Evolutionary conservation across 2,113 vertebrate species (phyloP).

Genomic region (Rhinichthys klamathensis): DNA sequence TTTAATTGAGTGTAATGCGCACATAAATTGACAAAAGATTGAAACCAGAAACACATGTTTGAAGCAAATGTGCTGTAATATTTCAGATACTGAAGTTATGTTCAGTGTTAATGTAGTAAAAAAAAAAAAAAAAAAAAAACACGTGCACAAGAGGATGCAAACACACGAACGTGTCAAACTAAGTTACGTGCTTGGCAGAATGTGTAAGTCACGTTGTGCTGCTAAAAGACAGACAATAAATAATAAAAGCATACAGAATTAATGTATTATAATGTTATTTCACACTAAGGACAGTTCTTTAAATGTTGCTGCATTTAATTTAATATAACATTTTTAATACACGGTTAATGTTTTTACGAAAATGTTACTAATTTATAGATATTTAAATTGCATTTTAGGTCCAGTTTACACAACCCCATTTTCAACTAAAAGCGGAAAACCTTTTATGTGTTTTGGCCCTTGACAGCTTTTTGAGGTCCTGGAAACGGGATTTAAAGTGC

Average conservation of each 20-base stretch:
- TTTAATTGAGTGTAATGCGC: slow-evolving; percentile 31
- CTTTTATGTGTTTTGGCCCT: no score
- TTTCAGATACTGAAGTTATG: slow-evolving; percentile 8
- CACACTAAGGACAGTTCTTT: background rate
- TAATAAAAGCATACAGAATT: background rate
- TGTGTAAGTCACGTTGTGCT: background rate
- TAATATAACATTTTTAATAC: background rate
- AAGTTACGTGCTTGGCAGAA: background rate
- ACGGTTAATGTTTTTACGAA: no score
- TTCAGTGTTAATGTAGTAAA: background rate
- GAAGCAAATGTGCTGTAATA: slow-evolving; percentile 13
- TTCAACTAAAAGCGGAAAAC: no score
- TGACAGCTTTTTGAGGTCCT: no score
- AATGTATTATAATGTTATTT: background rate
- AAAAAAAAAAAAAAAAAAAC: background rate
- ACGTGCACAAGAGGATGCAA: background rate
- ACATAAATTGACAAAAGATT: slow-evolving; percentile 2
- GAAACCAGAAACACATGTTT: background rate
- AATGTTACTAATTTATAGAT: background rate
- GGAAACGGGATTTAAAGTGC: no score
- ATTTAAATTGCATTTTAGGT: no score
- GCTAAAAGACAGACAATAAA: background rate
- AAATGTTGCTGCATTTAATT: background rate
- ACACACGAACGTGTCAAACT: background rate
- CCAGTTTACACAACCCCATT: no score